Evolutionary conservation across 1,140 invertebrate genomes (phyloP).

Genomic region (Caenorhabditis tropicalis): DNA sequence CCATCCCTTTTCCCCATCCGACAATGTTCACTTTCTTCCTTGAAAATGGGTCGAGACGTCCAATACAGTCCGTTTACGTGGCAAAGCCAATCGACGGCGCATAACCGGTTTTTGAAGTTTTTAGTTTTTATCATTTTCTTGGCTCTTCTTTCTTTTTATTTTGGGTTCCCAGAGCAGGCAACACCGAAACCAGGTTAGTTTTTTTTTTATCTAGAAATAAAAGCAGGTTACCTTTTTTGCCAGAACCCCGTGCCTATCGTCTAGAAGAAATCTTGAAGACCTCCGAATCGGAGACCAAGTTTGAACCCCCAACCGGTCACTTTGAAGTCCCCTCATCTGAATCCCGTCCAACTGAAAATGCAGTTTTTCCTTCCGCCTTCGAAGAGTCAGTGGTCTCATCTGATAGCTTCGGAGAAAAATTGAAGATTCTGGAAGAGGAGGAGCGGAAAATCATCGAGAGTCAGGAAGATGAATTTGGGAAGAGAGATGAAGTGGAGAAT

Average conservation of each 20-base stretch:
- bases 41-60: not conserved
- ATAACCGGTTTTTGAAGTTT: not conserved
- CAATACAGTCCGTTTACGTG: not conserved
- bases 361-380: not conserved
- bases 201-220: not conserved
- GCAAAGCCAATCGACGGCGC: not conserved
- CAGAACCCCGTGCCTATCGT: too few relatives aligned
- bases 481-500: not conserved
- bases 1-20: not conserved
- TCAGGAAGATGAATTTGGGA: not conserved
- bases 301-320: too few relatives aligned
- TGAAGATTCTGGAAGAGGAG: not conserved
- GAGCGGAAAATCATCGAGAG: not conserved
- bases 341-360: not conserved
- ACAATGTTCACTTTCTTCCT: not conserved
- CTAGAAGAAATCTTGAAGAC: too few relatives aligned
- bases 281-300: too few relatives aligned
- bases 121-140: not conserved
- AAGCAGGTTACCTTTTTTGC: too few relatives aligned
- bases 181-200: not conserved
- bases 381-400: not conserved
- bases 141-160: not conserved
- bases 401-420: not conserved
- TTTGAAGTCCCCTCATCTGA: not conserved
- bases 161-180: not conserved